Evolutionary conservation across 2,888 invertebrate species (phyloP), one percentile per base, ranked within the genome.

Genomic region (Hypolimnas misippus): DNA sequence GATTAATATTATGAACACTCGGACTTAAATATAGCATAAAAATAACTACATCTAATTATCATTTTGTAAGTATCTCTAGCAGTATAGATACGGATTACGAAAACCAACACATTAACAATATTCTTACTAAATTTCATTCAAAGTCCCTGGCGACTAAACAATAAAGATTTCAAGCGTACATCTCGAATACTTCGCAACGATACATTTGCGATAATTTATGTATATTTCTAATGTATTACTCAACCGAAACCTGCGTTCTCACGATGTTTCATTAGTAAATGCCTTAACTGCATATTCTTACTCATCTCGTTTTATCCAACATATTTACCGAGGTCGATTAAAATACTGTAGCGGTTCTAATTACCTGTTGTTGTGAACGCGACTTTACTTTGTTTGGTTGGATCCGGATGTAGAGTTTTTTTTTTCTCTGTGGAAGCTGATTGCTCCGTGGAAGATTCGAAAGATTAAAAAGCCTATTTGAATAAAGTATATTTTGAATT

Each of bases 181-280:
- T 54, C 17, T 25, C 16, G 16, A 59, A 35, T 44, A 17, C 44
- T 33, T 53, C 53, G 53, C 59, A 59, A 53, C 16, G 40, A 49
- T 57, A 58, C 53, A 29, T 58, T 60, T 42, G 46, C 56, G 38
- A 55, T 64, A 61, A 66, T 62, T 50, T 63, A 55, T 38, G 50
- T 60, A 54, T 53, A 55, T 63, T 56, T 62, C 50, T 63, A 60
- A 61, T 44, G 54, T 57, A 59, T 68, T 66, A 65, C 62, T 63
- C 66, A 70, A 68, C 53, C 55, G 29, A 63, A 51, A 51, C n/a
- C 38, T 56, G 17, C 57, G 60, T 68, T 69, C 69, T 59, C 69
- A 70, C 69, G 69, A 63, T 38, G 53, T n/a, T n/a, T n/a, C n/a
- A n/a, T 68, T 63, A 61, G 62, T 49, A 57, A 60, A 66, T 66